Conservation (phyloP, 2,797 vertebrate species). For the Gobio occitaniae region DNA sequence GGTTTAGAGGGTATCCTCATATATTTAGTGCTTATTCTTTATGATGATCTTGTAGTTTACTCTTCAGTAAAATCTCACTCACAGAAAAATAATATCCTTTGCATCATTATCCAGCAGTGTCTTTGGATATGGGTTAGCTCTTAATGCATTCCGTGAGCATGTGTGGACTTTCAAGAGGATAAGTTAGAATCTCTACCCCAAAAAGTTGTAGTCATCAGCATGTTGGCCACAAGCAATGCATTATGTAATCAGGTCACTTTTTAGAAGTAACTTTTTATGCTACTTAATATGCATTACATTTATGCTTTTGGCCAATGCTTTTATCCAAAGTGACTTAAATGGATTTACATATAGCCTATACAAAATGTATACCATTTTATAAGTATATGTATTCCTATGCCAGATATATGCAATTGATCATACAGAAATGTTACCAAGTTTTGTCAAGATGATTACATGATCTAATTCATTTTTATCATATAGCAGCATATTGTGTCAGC, state of each 20-base stretch:
- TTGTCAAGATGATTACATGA: neutral
- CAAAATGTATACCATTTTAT: neutral
- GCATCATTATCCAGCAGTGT: conserved; percentile 16
- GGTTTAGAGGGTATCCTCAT: neutral
- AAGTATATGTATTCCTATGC: neutral
- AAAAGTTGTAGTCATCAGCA: neutral
- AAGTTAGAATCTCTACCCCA: conserved; percentile 7
- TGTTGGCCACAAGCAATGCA: neutral
- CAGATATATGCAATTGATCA: neutral
- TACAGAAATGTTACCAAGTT: neutral
- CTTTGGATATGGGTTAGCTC: neutral
- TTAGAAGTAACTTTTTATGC: neutral
- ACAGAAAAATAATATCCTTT: conserved; percentile 9
- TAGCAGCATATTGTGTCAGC: neutral
- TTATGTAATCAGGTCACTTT: conserved; percentile 16
- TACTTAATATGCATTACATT: neutral
- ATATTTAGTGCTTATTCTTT: conserved; percentile 9
- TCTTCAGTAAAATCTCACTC: conserved; percentile 3
- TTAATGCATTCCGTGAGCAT: conserved; percentile 22
- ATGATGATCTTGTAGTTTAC: conserved; percentile 12
- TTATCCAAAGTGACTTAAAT: conserved; percentile 11
- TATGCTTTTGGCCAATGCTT: neutral
- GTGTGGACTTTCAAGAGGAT: conserved; percentile 13
- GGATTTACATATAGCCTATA: neutral
- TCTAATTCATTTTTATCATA: neutral